Conservation (phyloP, 2,797 vertebrate species). For the Falco berigora region DNA sequence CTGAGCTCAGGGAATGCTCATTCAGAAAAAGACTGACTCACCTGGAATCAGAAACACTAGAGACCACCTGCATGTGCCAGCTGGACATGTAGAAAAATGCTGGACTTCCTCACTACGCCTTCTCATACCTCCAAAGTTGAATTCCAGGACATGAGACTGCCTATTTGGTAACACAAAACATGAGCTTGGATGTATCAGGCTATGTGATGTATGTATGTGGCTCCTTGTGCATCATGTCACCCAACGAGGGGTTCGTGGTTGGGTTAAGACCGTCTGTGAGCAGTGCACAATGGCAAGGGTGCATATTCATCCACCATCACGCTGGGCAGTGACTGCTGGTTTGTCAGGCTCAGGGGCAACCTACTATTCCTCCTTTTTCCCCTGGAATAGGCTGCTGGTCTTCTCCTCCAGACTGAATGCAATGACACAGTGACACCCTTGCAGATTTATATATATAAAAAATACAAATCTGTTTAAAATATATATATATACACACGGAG, state of each 20-base stretch:
- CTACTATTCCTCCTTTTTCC: background rate
- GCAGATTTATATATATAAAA: background rate
- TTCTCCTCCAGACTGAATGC: background rate
- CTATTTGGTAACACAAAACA: background rate
- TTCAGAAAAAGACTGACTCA: background rate
- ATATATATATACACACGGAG: too few relatives aligned
- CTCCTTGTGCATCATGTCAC: background rate
- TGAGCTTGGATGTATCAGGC: background rate
- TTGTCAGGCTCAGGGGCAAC: accelerated
- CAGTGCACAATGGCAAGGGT: accelerated
- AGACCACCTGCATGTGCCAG: background rate
- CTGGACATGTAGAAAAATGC: background rate
- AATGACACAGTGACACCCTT: background rate
- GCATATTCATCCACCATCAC: accelerated
- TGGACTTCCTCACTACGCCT: background rate
- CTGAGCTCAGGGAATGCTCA: background rate
- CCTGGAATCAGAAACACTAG: background rate
- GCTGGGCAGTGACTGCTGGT: background rate
- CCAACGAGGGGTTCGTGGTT: background rate
- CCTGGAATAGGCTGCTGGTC: background rate
- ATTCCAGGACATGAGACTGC: background rate
- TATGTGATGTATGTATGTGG: accelerated
- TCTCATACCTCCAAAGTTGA: background rate
- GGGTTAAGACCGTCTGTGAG: background rate
- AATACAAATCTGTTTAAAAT: background rate